Base-by-base conservation (phyloP, 2,797 vertebrate genomes). In the Sebastes taczanowskii region DNA sequence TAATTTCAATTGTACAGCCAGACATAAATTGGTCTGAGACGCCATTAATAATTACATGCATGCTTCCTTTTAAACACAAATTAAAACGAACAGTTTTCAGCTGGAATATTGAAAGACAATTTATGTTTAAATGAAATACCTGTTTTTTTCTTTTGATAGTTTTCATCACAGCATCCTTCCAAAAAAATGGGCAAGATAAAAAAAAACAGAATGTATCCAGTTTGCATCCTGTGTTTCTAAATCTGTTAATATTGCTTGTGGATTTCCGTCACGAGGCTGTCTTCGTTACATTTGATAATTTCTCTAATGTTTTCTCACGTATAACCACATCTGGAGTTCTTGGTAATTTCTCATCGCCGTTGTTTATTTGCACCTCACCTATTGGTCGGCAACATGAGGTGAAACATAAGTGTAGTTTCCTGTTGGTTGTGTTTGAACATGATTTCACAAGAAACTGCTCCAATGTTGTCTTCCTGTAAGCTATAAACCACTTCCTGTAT, bases 121-220 rank as follows among this genome's bases (percentile, higher is more conserved):
- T 46, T 70, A 11, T 9, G 1, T 30, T 49, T 20, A 27, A 62
- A 61, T 56, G 0, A 77, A 71, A 56, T 90, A 94, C 94, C 92
- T 77, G 6, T 23, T 23, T 0, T 23, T 72, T 29, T 65, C 53
- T 13, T 53, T 38, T 7, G 64, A 4, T 11, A 14, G 10, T 66
- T 46, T 80, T 6, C 42, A 29, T 2, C 20, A 29, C 86, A 91
- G 76, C 91, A 92, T 65, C 60, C 74, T 3, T 80, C 53, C 55
- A 77, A 74, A 9, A 79, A 72, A 49, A 86, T 7, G 2, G 83
- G 73, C 56, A 85, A 7, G 5, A 86, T 27, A 0, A 80, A 55
- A 62, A 76, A 77, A 9, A 73, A 1, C 27, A 90, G 59, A 61
- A 83, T 0, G 3, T 25, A 42, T 82, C 55, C 77, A 6, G 35